Evolutionary conservation across 2,113 vertebrate genomes (phyloP).

Genomic region (Aramus guarauna): DNA sequence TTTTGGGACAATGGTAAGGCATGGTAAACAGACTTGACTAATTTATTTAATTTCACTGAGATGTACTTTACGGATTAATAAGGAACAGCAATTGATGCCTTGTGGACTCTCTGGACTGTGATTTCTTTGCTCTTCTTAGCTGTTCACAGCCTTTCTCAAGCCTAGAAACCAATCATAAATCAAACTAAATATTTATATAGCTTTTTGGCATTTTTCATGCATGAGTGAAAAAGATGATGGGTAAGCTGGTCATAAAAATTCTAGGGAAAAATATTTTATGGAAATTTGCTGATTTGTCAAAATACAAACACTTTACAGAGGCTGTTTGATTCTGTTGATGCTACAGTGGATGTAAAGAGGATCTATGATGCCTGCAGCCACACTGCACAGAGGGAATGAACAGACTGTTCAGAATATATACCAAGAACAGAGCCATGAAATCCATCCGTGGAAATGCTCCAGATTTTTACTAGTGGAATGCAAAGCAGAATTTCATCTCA

Average conservation of each 20-base stretch:
- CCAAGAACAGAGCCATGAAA: neutral
- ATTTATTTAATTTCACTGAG: slow-evolving; percentile 35
- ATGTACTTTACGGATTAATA: slow-evolving; percentile 43
- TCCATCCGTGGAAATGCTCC: neutral
- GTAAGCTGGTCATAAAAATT: slow-evolving; percentile 52
- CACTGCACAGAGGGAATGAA: neutral
- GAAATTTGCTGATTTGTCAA: slow-evolving; percentile 33
- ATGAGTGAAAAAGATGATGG: neutral
- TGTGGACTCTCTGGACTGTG: slow-evolving; percentile 7
- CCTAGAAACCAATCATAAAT: slow-evolving; percentile 56
- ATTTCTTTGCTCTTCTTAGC: slow-evolving; percentile 38
- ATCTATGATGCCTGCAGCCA: neutral
- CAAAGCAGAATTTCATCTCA: neutral
- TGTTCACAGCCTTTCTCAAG: slow-evolving; percentile 38
- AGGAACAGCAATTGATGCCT: slow-evolving; percentile 54
- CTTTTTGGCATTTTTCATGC: slow-evolving; percentile 50
- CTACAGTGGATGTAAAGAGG: neutral
- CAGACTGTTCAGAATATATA: neutral
- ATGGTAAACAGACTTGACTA: slow-evolving; percentile 29
- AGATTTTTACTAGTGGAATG: neutral
- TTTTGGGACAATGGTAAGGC: neutral
- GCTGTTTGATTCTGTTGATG: neutral
- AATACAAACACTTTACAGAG: neutral
- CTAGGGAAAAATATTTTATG: slow-evolving; percentile 29
- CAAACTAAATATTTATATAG: slow-evolving; percentile 48